Evolutionary conservation across 2,113 vertebrate species (phyloP).

Genomic region (Mus musculus): GRCm39 chr9:102282001-102282500

Average conservation of each 20-base stretch:
- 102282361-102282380: not conserved
- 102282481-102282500: not conserved
- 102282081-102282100: not conserved
- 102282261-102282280: not conserved
- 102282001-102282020: not conserved
- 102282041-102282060: not conserved
- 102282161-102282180: not conserved
- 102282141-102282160: not conserved
- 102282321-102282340: too few species aligned
- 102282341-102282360: too few species aligned
- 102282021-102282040: accelerated
- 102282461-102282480: not conserved
- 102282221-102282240: too few species aligned
- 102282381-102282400: not conserved
- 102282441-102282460: not conserved
- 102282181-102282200: not conserved
- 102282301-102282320: not conserved
- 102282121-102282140: not conserved
- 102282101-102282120: not conserved
- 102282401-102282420: not conserved
- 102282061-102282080: not conserved
- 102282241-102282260: not conserved
- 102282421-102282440: not conserved
- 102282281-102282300: not conserved
- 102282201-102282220: not conserved